Base-by-base conservation (phyloP, 2,888 invertebrate genomes). In the Oscheius myriophilus region DNA sequence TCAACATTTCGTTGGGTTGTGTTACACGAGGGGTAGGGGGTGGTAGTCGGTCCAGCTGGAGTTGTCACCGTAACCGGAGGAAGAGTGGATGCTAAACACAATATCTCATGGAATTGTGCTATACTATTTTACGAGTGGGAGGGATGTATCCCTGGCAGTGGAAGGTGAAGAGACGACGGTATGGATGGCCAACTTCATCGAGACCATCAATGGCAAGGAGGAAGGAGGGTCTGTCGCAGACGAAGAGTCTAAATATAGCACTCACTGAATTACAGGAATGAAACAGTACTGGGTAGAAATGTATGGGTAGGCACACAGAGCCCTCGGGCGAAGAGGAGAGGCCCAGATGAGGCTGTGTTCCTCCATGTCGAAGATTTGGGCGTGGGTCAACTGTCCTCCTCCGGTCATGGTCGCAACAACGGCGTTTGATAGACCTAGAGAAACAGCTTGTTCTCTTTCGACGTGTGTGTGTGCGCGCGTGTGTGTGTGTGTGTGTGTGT, bases 161-260 rank as follows among this genome's bases (percentile, higher is more conserved):
- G 62, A 71, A 71, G 12, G 76, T 80, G 62, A 66, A 72, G 6
- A 75, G 69, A 16, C 80, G 68, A 42, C 81, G 67, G 76, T 77
- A 81, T 0, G 79, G 80, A 63, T 80, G 75, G n/a, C 79, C 79
- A 43, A 70, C 67, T n/a, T 49, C 66, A 49, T 81, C 81, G 21
- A 76, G 58, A 18, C 79, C 81, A 62, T 80, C 80, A 3, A 81
- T 53, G 23, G 75, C 69, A 16, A 81, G 65, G 2, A 73, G 64
- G 73, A 76, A 76, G 23, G 71, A 69, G 14, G 71, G 69, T 6
- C 68, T 49, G 39, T 70, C 59, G 55, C 80, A 80, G 43, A 59
- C 45, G 76, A 79, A 80, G 0, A 71, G 69, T n/a, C 74, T 77
- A 49, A 62, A 76, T 43, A n/a, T 6, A 25, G 14, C 11, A 12